phyloP scores from a whole-genome alignment of 2,888 invertebrate species.

The Onchidella celtica region DNA sequence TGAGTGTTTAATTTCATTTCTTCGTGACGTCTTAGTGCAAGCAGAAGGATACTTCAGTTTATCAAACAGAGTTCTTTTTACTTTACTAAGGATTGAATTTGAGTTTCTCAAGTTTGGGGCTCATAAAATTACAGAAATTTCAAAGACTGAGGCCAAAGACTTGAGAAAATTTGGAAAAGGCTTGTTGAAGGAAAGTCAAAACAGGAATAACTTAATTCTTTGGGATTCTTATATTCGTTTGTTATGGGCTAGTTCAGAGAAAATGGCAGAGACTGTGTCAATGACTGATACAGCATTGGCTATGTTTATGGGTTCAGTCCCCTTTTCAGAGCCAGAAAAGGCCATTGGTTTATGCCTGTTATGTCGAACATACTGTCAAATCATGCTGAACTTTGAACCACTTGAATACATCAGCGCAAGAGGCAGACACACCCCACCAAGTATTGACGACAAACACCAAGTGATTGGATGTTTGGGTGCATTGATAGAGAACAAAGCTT shows the following conservation, averaged over 20 bases:
- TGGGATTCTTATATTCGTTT: slow-evolving; percentile 76
- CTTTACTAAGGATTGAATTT: slow-evolving; percentile 53
- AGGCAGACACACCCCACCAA: slow-evolving; percentile 33
- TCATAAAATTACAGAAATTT: slow-evolving; percentile 22
- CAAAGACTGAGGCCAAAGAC: slow-evolving; percentile 66
- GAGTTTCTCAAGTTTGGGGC: slow-evolving; percentile 46
- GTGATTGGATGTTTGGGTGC: slow-evolving; percentile 48
- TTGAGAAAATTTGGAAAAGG: slow-evolving; percentile 74
- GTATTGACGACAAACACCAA: slow-evolving; percentile 41
- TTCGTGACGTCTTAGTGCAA: slow-evolving; percentile 55
- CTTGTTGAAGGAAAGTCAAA: slow-evolving; percentile 74
- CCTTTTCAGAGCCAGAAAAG: slow-evolving; percentile 30
- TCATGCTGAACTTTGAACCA: slow-evolving; percentile 60
- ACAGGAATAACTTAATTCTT: slow-evolving; percentile 76
- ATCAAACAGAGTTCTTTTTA: slow-evolving; percentile 57
- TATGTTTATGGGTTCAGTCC: slow-evolving; percentile 59
- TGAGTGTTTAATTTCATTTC: slow-evolving; percentile 44
- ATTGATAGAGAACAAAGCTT: slow-evolving; percentile 59
- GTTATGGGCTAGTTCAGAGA: slow-evolving; percentile 69
- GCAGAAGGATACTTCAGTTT: slow-evolving; percentile 55
- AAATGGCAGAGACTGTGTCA: slow-evolving; percentile 69
- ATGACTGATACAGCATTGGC: slow-evolving; percentile 72
- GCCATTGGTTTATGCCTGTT: slow-evolving; percentile 55
- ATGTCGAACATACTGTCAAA: slow-evolving; percentile 60
- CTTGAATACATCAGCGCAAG: slow-evolving; percentile 43